Percentiles rank a stretch among this genome's conserved stretches.
phyloP scores from a whole-genome alignment of 2,113 vertebrate genomes.

The Suricata suricatta region DNA sequence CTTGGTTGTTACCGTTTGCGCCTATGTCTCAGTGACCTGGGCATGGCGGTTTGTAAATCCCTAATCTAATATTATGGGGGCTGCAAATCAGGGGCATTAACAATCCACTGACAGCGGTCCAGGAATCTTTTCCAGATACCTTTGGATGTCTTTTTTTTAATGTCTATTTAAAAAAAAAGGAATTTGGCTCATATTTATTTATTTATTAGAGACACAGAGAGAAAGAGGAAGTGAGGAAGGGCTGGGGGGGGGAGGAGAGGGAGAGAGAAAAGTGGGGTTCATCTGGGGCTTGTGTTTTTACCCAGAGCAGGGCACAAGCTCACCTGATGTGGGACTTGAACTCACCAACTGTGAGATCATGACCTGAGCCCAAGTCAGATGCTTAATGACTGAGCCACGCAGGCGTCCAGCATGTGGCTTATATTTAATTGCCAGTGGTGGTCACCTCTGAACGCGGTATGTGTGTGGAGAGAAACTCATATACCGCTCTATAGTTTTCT shows the following conservation, averaged over 20 bases:
- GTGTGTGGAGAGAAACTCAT: not conserved
- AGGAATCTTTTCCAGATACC: not conserved
- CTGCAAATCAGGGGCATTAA: not conserved
- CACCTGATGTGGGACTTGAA: too few relatives aligned
- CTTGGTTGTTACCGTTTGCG: not conserved
- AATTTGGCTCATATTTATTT: not conserved
- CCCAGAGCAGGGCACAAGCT: too few relatives aligned
- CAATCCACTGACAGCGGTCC: not conserved
- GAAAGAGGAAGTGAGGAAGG: too few relatives aligned
- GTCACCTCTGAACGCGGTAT: not conserved
- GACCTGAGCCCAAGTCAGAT: too few relatives aligned
- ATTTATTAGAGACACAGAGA: too few relatives aligned
- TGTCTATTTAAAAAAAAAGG: not conserved
- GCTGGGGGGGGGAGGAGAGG: too few relatives aligned
- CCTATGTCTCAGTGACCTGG: not conserved
- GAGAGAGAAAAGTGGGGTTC: too few relatives aligned
- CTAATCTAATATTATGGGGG: not conserved
- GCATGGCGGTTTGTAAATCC: too few relatives aligned
- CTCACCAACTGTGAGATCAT: too few relatives aligned
- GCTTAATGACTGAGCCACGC: too few relatives aligned
- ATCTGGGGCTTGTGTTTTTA: too few relatives aligned
- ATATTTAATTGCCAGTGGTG: not conserved
- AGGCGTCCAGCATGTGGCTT: not conserved
- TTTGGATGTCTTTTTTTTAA: not conserved
- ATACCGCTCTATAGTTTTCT: too few relatives aligned